Evolutionary conservation across 2,888 invertebrate genomes (phyloP), one percentile per base, ranked within the genome.

Genomic region (Argynnis bischoffii): DNA sequence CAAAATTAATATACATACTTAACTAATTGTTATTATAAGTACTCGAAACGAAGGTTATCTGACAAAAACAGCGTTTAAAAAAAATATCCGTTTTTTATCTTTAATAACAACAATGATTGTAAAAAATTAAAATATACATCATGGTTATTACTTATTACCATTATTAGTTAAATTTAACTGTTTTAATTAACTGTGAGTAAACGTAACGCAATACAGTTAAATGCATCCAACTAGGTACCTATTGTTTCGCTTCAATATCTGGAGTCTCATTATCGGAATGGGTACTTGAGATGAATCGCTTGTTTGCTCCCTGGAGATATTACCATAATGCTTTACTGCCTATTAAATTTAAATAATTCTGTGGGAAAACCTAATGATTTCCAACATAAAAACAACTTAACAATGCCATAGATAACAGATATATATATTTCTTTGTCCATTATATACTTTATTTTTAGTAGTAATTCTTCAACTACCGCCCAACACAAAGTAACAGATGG

Each of bases 251-350:
- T 21, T 69, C 66, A 56, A 50, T 68, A 65, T 63, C 60, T 35
- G 51, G 41, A 60, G 55, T 64, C 67, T 63, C 64, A 64, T 70
- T 67, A 69, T 56, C 57, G 64, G 26, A 57, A 70, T 64, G 51
- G 67, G 57, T 53, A 54, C 70, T 70, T 57, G 48, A 63, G 70
- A 68, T 63, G 64, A 63, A 64, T 67, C 56, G 64, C 48, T 68
- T 65, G 61, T 64, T 70, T 65, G 64, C 56, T 64, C 50, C 15
- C 64, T 48, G 51, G 61, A 18, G 61, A 26, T 54, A 70, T 70
- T 70, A 67, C 64, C 68, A 57, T 67, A 65, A 65, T 61, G 63
- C 50, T 53, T 55, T 47, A 53, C 53, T 47, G 41, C 1, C 55
- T 63, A 55, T 63, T 55, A 41, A 61, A 15, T 16, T 41, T 13